These are phyloP conservation scores for Desmophyllum pertusum DNA, from an alignment of 92 coral and sea anemone species.

Conservation along the genomic window DNA sequence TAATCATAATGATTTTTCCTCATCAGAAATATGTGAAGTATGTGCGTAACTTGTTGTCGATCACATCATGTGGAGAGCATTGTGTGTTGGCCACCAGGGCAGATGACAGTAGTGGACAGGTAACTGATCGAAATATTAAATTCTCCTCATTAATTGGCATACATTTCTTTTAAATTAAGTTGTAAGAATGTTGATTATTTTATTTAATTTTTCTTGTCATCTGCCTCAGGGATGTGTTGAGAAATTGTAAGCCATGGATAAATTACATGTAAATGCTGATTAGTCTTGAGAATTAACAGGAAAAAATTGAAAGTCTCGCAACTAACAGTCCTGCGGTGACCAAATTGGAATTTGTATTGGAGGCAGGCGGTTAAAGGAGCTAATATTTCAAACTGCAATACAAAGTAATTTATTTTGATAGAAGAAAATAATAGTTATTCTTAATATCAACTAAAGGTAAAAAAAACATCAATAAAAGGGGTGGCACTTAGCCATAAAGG, in stretches of 20 bases:
- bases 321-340: too few relatives aligned
- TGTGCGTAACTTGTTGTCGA: conserved; percentile 95
- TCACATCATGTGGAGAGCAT: conserved; percentile 95
- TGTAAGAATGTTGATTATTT: neutral
- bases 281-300: neutral
- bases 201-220: neutral
- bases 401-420: too few relatives aligned
- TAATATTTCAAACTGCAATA: too few relatives aligned
- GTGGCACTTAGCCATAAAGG: too few relatives aligned
- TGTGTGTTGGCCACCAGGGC: conserved; percentile 94
- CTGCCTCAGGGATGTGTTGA: neutral
- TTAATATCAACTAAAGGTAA: too few relatives aligned
- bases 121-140: neutral
- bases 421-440: too few relatives aligned
- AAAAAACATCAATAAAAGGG: too few relatives aligned
- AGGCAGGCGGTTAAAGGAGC: too few relatives aligned
- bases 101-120: conserved; percentile 95
- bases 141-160: neutral
- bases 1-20: neutral
- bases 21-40: conserved; percentile 91
- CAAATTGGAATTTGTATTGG: too few relatives aligned
- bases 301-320: too few relatives aligned
- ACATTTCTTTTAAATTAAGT: too few relatives aligned
- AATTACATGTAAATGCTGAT: neutral
- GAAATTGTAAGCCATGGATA: neutral